Conservation (phyloP, 2,113 vertebrate species). For the Lasiurus cinereus region DNA sequence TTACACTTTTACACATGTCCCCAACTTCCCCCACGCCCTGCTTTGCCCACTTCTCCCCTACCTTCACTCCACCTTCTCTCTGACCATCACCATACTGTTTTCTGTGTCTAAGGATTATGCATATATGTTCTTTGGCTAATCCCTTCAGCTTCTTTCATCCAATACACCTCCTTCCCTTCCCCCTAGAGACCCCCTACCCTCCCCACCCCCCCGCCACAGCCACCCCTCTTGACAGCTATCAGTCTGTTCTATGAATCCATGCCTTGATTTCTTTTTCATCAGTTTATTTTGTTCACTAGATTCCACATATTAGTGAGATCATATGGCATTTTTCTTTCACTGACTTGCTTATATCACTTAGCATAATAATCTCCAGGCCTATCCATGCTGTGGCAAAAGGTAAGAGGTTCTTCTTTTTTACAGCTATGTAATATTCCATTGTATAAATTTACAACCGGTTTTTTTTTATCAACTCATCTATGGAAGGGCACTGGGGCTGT, state of each 20-base stretch:
- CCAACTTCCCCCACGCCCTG: too few species aligned
- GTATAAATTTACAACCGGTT: background rate
- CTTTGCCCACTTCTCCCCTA: background rate
- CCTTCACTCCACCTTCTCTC: background rate
- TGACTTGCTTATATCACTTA: background rate
- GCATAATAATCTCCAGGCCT: background rate
- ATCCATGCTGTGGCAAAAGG: background rate
- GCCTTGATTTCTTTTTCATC: background rate
- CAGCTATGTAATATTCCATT: background rate
- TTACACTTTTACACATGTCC: background rate
- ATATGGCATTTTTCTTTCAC: background rate
- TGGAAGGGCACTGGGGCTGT: background rate
- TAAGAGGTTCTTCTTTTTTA: background rate
- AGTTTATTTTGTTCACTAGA: background rate
- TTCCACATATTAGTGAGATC: background rate
- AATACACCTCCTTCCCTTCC: too few species aligned
- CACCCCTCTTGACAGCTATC: background rate
- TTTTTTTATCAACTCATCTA: background rate
- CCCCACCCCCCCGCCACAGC: too few species aligned
- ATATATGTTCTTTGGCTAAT: background rate
- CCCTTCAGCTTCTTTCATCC: background rate
- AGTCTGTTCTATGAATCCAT: background rate
- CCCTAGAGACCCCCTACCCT: too few species aligned
- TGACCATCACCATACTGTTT: background rate
- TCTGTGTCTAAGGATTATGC: background rate